These are phyloP conservation scores for Todus mexicanus DNA, from an alignment of 2,797 vertebrate species.

Conservation along the genomic window DNA sequence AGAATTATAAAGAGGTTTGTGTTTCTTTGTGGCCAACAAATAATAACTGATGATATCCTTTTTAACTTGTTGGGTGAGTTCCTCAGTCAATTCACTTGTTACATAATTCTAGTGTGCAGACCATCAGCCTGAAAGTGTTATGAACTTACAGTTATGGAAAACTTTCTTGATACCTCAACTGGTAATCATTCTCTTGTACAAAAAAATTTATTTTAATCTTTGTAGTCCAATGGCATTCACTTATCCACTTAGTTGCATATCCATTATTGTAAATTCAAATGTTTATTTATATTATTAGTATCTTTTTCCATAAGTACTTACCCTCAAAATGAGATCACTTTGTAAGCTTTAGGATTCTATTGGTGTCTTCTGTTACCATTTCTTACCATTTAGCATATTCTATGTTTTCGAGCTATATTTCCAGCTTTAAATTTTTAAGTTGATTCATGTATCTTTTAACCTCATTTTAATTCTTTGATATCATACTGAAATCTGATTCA, in stretches of 20 bases:
- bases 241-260: neutral
- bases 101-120: neutral
- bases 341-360: neutral
- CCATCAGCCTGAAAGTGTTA: neutral
- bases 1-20: neutral
- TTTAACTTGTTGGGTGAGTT: neutral
- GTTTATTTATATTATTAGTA: neutral
- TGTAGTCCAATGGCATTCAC: neutral
- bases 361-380: neutral
- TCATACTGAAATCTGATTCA: neutral
- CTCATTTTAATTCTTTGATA: neutral
- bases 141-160: neutral
- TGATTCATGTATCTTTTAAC: neutral
- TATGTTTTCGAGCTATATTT: neutral
- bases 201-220: neutral
- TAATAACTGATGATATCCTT: neutral
- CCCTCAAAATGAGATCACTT: neutral
- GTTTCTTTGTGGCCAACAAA: neutral
- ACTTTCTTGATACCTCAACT: neutral
- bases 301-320: neutral
- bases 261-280: neutral
- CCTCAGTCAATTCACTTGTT: neutral
- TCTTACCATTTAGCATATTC: neutral
- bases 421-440: neutral
- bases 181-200: neutral